Base-by-base conservation (phyloP, 2,797 vertebrate genomes). In the Chromis chromis region DNA sequence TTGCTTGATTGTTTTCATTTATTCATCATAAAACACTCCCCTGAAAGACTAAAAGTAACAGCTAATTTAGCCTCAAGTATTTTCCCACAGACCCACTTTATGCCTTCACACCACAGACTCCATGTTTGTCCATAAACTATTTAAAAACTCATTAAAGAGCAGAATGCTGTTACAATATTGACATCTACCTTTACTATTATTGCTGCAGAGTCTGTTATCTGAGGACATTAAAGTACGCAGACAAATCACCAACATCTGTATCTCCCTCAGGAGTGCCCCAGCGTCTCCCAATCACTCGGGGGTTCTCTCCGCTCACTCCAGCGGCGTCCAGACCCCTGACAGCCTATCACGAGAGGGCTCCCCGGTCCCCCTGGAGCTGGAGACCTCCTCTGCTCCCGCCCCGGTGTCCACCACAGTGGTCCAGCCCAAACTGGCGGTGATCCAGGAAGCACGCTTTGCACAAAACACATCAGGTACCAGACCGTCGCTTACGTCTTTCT, bases 311-410 rank as follows among this genome's bases (percentile, higher is more conserved):
- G 96, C 97, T 0, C 97, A 98, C 94, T 98, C 97, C 77, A 98
- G 98, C 22, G 97, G 97, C 0, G 94, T 97, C 63, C 98, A 99
- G 93, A 98, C 97, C 76, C 98, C 98, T 0, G 98, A 99, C 91
- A 98, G 96, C 85, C 94, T 99, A 82, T 99, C 97, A 5, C 93
- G 98, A 60, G 98, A 99, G 91, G 97, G 97, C 27, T 99, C 98
- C 11, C 98, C 98, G 0, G 96, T 98, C 60, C 97, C 96, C 0
- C 87, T 96, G 93, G 97, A 98, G 65, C 90, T 95, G 87, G 81
- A 96, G 81, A 65, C 91, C 1, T 28, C 89, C 50, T 65, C 91
- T 0, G 74, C 84, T 17, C 84, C 93, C 0, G 16, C 90, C 21
- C 74, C 84, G 0, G 44, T 81, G n/a, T 2, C 91, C 65, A n/a